phyloP scores from a whole-genome alignment of 2,113 vertebrate genomes.

The Piprites chloris region DNA sequence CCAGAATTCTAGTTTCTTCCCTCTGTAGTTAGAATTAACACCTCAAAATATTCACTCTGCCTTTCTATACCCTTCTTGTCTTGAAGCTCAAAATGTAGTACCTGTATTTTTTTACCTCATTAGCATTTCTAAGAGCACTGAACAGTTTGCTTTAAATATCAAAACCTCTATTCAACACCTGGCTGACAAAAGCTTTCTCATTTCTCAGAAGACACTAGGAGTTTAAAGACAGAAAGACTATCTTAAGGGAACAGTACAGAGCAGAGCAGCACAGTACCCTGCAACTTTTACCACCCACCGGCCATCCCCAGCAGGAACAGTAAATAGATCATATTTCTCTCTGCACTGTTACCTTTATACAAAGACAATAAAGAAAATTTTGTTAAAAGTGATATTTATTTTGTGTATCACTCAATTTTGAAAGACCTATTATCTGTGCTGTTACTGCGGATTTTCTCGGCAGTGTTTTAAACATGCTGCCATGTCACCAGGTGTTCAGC shows the following conservation, averaged over 20 bases:
- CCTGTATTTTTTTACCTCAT: background rate
- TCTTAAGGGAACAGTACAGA: background rate
- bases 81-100: background rate
- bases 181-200: background rate
- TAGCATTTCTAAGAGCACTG: background rate
- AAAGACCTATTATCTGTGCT: background rate
- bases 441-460: background rate
- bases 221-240: background rate
- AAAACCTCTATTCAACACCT: background rate
- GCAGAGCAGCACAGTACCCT: background rate
- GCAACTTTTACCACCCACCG: background rate
- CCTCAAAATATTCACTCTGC: background rate
- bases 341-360: background rate
- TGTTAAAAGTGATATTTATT: background rate
- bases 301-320: background rate
- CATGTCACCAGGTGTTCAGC: constrained; percentile 57
- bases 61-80: background rate
- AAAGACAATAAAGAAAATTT: background rate
- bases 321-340: background rate
- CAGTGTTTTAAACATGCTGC: background rate
- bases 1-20: background rate
- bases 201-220: background rate
- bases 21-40: background rate
- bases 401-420: background rate
- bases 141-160: background rate